Evolutionary conservation across 1,140 invertebrate genomes (phyloP), one percentile per base, ranked within the genome.

Genomic region (Diorhabda carinulata): DNA sequence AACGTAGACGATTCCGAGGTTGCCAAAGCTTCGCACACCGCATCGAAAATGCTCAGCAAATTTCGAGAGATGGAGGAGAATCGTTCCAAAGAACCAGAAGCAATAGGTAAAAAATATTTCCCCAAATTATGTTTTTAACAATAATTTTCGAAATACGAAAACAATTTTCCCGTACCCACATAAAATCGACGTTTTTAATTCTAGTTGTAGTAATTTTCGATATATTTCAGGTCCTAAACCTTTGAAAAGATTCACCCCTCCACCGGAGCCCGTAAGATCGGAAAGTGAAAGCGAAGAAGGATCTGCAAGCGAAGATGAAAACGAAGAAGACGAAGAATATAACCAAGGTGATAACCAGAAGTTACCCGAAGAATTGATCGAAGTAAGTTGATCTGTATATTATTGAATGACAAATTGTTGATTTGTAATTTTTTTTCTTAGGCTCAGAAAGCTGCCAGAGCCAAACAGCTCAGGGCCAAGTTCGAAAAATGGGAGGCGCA

Each of bases 401-500:
- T 25, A 52, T 52, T 52, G 6, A 3, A 6, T 52, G 3, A 52
- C 47, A 52, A 5, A 52, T 52, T 8, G 2, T 52, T 52, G n/a
- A 52, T 67, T 57, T 57, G 10, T 43, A 69, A 71, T 79, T 88
- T 69, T 25, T 25, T 25, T 25, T 25, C 25, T 87, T 86, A 92
- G 85, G 90, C 91, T n/a, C 87, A 91, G 78, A 90, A 88, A 70
- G 86, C 92, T 8, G 91, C 91, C 25, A 86, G 91, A 70, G 95
- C 96, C 41, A 95, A 92, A 79, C 91, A 92, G 73, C 83, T 98
- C 73, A 87, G 91, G 70, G 92, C 90, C 56, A 95, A 94, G 80
- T 98, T 98, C 83, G 96, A 98, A 81, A 89, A 92, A 74, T 95
- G 95, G 93, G 90, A 93, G 74, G 87, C 87, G 57, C 87, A 87